These are phyloP conservation scores for Xyrauchen texanus DNA, from an alignment of 2,113 vertebrate genomes.

Conservation along the genomic window DNA sequence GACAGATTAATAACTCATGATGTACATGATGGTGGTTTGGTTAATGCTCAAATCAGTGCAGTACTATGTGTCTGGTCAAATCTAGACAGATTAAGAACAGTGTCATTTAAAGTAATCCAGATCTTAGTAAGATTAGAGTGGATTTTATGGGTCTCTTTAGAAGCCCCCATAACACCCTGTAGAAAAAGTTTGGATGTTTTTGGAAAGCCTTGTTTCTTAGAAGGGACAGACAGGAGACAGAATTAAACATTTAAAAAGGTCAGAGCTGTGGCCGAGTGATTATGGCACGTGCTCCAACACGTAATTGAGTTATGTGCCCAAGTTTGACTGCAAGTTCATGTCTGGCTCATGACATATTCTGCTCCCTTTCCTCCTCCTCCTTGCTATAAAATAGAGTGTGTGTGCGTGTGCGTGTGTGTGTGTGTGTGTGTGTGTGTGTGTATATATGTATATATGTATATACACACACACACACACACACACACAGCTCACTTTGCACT, in stretches of 20 bases:
- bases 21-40: background rate
- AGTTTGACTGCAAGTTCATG: no score
- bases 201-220: background rate
- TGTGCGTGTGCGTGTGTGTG: no score
- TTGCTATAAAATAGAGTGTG: no score
- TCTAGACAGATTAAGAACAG: slow-evolving; percentile 41
- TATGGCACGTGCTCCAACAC: no score
- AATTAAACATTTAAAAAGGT: background rate
- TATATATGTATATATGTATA: no score
- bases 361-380: no score
- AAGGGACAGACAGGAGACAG: slow-evolving; percentile 4
- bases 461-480: no score
- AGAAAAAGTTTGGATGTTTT: slow-evolving; percentile 6
- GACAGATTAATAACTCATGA: slow-evolving; percentile 21
- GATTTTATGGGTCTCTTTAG: slow-evolving; percentile 7
- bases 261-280: background rate
- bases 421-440: no score
- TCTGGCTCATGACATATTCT: no score
- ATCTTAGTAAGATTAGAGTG: slow-evolving; percentile 18
- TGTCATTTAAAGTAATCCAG: slow-evolving; percentile 40
- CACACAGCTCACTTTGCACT: no score
- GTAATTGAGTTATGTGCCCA: no score
- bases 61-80: slow-evolving; percentile 18
- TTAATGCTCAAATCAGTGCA: background rate
- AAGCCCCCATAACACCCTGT: background rate